Evolutionary conservation across 1,140 invertebrate genomes (phyloP).

Genomic region (Heliothis virescens): DNA sequence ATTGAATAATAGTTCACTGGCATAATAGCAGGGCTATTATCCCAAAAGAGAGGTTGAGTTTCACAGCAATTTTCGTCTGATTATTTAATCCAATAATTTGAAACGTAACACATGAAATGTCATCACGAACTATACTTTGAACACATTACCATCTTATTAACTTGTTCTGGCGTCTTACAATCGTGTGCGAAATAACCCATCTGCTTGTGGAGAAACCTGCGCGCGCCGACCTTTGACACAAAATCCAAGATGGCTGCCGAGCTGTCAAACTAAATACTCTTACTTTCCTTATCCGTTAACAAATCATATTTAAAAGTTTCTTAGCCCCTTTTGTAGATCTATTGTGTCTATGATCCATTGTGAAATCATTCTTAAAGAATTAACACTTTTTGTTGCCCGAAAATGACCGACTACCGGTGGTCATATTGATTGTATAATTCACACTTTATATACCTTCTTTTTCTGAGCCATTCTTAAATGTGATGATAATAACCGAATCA

Average conservation of each 20-base stretch:
- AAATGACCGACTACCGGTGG: conserved; percentile 44
- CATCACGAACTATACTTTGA: conserved; percentile 40
- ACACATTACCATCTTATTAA: conserved; percentile 38
- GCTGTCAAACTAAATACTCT: conserved; percentile 73
- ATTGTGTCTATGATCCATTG: conserved; percentile 56
- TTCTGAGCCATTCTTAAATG: conserved; percentile 10
- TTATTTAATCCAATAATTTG: conserved; percentile 37
- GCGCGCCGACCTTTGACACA: conserved; percentile 75
- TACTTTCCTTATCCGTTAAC: conserved; percentile 68
- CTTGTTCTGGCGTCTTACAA: conserved; percentile 59
- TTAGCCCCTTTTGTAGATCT: conserved; percentile 49
- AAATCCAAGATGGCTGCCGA: conserved; percentile 74
- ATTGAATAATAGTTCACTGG: background rate
- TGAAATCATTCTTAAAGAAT: conserved; percentile 59
- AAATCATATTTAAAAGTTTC: conserved; percentile 59
- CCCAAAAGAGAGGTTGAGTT: conserved; percentile 21
- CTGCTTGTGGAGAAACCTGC: conserved; percentile 67
- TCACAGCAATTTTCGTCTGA: conserved; percentile 26
- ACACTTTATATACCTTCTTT: conserved; percentile 14
- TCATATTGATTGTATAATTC: conserved; percentile 42
- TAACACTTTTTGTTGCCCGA: conserved; percentile 48
- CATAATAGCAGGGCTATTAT: conserved; percentile 15
- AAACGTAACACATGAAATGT: conserved; percentile 14
- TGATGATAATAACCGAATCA: conserved; percentile 42
- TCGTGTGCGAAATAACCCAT: conserved; percentile 71